These are phyloP conservation scores for Cyclopterus lumpus DNA, from an alignment of 2,797 vertebrate species.

Conservation along the genomic window DNA sequence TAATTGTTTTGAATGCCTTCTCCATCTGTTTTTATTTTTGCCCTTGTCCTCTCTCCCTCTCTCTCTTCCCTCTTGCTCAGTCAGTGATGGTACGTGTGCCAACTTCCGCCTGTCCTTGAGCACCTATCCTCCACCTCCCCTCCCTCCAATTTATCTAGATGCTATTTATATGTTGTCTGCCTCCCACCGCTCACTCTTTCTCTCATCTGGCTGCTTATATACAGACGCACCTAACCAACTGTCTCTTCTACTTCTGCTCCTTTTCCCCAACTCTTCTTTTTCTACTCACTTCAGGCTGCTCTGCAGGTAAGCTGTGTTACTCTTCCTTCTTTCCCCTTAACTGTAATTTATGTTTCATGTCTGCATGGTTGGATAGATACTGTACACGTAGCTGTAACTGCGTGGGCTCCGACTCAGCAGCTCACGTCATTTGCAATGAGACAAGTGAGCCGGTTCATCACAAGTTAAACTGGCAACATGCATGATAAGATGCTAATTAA, in stretches of 20 bases:
- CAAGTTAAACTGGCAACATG: slow-evolving; percentile 3
- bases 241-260: slow-evolving; percentile 45
- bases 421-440: neutral
- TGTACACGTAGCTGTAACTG: neutral
- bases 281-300: slow-evolving; percentile 87
- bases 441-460: neutral
- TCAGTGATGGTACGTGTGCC: slow-evolving; percentile 26
- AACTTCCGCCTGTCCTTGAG: slow-evolving; percentile 56
- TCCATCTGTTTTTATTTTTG: slow-evolving; percentile 4
- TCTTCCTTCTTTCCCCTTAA: slow-evolving; percentile 8
- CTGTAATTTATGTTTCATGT: slow-evolving; percentile 22
- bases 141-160: slow-evolving; percentile 52
- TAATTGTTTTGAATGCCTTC: neutral
- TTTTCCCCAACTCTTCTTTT: slow-evolving; percentile 38
- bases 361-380: slow-evolving; percentile 18
- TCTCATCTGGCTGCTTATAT: slow-evolving; percentile 32
- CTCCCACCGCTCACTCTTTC: slow-evolving; percentile 25
- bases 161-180: slow-evolving; percentile 71
- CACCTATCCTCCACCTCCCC: slow-evolving; percentile 34
- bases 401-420: slow-evolving; percentile 16
- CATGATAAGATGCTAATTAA: neutral
- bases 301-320: slow-evolving; percentile 88
- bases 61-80: neutral
- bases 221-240: slow-evolving; percentile 48
- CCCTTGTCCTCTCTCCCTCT: slow-evolving; percentile 6